Conservation (phyloP, 2,113 vertebrate genomes). For the Thamnaconus septentrionalis region DNA sequence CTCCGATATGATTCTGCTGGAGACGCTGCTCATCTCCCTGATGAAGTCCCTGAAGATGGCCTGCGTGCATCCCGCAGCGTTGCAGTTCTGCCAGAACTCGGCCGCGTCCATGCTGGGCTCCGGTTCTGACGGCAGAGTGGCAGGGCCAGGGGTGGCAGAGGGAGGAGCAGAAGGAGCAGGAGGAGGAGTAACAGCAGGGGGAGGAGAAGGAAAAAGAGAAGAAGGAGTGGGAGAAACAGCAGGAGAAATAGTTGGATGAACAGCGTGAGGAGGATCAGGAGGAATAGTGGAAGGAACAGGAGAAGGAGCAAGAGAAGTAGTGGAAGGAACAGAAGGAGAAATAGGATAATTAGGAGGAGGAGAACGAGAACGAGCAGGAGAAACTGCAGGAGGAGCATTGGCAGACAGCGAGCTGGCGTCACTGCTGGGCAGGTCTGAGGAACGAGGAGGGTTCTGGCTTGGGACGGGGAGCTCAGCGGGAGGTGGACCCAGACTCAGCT, state of each 20-base stretch:
- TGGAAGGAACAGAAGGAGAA: not conserved
- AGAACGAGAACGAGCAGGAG: too few relatives aligned
- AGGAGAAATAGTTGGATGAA: too few relatives aligned
- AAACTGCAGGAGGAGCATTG: too few relatives aligned
- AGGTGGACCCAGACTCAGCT: not conserved
- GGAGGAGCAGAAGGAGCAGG: not conserved
- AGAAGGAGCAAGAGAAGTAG: too few relatives aligned
- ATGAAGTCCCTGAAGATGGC: slow-evolving; percentile 64
- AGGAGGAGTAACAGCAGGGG: not conserved
- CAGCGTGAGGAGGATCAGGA: too few relatives aligned
- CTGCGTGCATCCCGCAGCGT: slow-evolving; percentile 57
- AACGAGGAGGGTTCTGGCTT: not conserved
- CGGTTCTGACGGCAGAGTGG: not conserved
- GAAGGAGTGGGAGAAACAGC: too few relatives aligned
- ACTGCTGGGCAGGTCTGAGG: too few relatives aligned
- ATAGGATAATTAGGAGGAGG: too few relatives aligned
- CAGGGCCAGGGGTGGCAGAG: accelerated
- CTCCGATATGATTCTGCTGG: slow-evolving; percentile 53
- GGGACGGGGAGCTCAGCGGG: not conserved
- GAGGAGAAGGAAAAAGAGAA: too few relatives aligned
- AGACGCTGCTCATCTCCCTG: slow-evolving; percentile 50
- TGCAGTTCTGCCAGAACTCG: slow-evolving; percentile 73
- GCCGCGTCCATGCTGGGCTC: not conserved
- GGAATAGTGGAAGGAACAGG: not conserved
- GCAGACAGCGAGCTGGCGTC: too few relatives aligned